Percentiles rank a stretch among this genome's conserved stretches.
Evolutionary conservation across 2,797 vertebrate species (phyloP).

Genomic region (Adrianichthys oophorus): DNA sequence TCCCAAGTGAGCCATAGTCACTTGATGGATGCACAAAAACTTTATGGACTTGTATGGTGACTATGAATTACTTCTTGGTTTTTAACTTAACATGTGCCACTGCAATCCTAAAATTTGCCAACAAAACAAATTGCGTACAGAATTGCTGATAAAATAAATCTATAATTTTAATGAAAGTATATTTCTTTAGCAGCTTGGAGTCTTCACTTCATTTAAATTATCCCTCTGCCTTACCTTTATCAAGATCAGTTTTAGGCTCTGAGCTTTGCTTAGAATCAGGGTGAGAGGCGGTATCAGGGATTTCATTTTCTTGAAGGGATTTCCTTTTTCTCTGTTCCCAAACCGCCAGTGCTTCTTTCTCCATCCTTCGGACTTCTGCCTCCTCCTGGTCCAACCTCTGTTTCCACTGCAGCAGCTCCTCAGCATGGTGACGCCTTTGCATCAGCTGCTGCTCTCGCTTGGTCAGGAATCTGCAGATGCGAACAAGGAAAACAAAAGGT

Average conservation of each 20-base stretch:
- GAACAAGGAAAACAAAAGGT: slow-evolving; percentile 23
- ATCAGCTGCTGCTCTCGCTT: slow-evolving; percentile 95
- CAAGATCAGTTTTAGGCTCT: slow-evolving; percentile 48
- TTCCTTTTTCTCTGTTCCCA: slow-evolving; percentile 81
- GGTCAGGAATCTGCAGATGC: slow-evolving; percentile 87
- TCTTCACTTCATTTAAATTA: neutral
- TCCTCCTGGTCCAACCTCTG: slow-evolving; percentile 91
- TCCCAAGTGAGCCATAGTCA: too few species aligned
- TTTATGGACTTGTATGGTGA: too few species aligned
- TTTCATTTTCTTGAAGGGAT: slow-evolving; percentile 66
- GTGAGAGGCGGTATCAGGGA: slow-evolving; percentile 68
- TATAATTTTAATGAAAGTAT: too few species aligned
- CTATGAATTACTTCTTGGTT: too few species aligned
- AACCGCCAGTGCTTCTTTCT: slow-evolving; percentile 88
- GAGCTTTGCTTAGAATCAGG: slow-evolving; percentile 40
- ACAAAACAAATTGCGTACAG: too few species aligned
- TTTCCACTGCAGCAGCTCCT: slow-evolving; percentile 94
- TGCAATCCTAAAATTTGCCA: too few species aligned
- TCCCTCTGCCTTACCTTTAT: slow-evolving; percentile 56
- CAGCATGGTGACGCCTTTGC: slow-evolving; percentile 89
- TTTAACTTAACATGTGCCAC: too few species aligned
- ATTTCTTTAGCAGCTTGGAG: too few species aligned
- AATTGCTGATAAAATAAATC: too few species aligned
- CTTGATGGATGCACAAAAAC: too few species aligned
- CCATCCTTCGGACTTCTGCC: slow-evolving; percentile 89